Conservation (phyloP, 2,888 invertebrate species). For the Frankliniella intonsa region DNA sequence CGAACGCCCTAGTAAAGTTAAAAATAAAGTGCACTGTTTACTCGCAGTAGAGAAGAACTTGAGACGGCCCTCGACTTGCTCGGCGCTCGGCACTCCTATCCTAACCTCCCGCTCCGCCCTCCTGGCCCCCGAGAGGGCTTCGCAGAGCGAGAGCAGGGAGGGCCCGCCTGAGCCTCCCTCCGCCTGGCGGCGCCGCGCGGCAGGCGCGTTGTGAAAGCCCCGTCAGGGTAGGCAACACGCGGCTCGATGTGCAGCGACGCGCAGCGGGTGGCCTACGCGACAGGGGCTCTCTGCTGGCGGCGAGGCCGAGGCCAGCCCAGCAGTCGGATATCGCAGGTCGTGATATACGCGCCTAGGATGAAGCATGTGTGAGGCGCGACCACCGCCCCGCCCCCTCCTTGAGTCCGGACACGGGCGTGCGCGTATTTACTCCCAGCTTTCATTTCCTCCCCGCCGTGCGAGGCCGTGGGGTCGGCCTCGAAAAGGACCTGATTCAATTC, state of each 20-base stretch:
- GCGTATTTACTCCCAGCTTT: no score
- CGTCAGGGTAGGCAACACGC: not conserved
- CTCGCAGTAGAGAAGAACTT: not conserved
- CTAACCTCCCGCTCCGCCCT: not conserved
- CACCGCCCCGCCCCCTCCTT: not conserved
- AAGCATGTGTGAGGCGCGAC: not conserved
- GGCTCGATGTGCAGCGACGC: not conserved
- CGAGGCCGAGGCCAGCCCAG: no score
- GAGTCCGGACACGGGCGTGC: not conserved
- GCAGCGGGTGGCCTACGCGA: not conserved
- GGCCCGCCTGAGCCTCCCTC: not conserved
- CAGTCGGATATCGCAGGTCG: not conserved
- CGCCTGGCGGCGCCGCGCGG: not conserved
- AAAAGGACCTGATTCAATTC: no score
- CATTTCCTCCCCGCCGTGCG: no score
- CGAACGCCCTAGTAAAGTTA: not conserved
- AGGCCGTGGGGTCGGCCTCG: no score
- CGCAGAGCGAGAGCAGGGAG: not conserved
- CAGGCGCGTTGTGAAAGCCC: not conserved
- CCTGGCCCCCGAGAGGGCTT: not conserved
- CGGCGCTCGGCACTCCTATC: not conserved
- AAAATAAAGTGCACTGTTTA: constrained; percentile 8
- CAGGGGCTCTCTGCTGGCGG: not conserved
- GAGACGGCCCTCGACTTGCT: not conserved
- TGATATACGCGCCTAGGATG: not conserved